phyloP scores from a whole-genome alignment of 1,140 invertebrate species.

The Portunus trituberculatus region DNA sequence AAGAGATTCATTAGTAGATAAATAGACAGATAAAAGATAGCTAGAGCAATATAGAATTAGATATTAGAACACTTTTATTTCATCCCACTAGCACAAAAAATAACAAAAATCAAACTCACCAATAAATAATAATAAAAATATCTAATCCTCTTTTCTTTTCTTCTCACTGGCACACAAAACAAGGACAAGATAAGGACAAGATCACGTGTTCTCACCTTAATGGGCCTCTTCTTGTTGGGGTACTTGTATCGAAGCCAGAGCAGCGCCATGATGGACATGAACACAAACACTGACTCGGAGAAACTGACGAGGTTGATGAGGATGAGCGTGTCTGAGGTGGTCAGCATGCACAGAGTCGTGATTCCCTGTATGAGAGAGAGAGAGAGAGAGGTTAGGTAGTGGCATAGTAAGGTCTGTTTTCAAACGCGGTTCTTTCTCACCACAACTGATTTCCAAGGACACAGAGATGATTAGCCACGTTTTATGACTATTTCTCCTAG shows the following conservation, averaged over 20 bases:
- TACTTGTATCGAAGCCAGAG: slow-evolving; percentile 91
- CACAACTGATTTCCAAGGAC: background rate
- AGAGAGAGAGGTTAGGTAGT: background rate
- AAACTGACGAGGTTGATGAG: slow-evolving; percentile 97
- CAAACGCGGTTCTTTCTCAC: background rate
- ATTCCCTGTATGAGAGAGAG: slow-evolving; percentile 80
- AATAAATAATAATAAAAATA: too few relatives aligned
- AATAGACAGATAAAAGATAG: background rate
- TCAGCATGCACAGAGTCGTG: slow-evolving; percentile 83
- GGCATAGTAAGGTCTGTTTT: background rate
- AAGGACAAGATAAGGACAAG: background rate
- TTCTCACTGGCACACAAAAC: background rate
- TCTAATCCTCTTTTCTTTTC: too few relatives aligned
- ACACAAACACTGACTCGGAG: slow-evolving; percentile 94
- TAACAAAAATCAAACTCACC: background rate
- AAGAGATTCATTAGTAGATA: too few relatives aligned
- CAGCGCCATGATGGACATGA: slow-evolving; percentile 92
- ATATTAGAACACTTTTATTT: too few relatives aligned
- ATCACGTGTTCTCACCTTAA: slow-evolving; percentile 85
- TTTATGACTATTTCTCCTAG: background rate
- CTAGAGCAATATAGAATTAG: background rate
- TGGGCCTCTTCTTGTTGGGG: slow-evolving; percentile 90
- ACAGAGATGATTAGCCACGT: background rate
- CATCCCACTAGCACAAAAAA: background rate
- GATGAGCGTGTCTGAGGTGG: slow-evolving; percentile 87